These are phyloP conservation scores for Zeuzera pyrina DNA, from an alignment of 2,888 invertebrate species.

Conservation along the genomic window DNA sequence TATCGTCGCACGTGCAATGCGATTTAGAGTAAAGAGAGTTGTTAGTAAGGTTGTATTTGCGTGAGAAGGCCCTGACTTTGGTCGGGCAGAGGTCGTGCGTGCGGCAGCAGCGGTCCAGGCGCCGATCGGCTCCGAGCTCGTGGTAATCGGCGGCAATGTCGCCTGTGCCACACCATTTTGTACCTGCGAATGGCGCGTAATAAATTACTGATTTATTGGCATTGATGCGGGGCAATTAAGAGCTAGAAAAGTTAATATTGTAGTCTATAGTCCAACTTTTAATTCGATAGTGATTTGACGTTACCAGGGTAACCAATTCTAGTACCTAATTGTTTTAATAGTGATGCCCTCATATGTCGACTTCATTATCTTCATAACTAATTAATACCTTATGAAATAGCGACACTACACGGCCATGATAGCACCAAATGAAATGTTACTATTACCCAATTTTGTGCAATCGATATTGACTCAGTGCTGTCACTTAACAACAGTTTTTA, in stretches of 20 bases:
- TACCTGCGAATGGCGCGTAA: slow-evolving; percentile 69
- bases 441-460: too few species aligned
- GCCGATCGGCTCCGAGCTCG: slow-evolving; percentile 83
- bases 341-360: neutral
- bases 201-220: too few species aligned
- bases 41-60: slow-evolving; percentile 87
- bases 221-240: too few species aligned
- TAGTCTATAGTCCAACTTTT: too few species aligned
- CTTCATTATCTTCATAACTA: neutral
- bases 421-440: too few species aligned
- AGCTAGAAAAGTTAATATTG: too few species aligned
- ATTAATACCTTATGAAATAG: too few species aligned
- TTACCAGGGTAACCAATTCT: neutral
- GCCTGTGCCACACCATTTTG: slow-evolving; percentile 94
- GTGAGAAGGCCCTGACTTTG: slow-evolving; percentile 79
- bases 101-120: slow-evolving; percentile 88
- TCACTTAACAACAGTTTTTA: too few species aligned
- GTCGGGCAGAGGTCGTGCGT: slow-evolving; percentile 93
- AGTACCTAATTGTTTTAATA: neutral
- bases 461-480: too few species aligned
- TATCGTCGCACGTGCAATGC: slow-evolving; percentile 90
- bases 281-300: neutral
- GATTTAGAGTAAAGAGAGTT: slow-evolving; percentile 89
- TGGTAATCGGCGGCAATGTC: slow-evolving; percentile 88
- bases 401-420: too few species aligned